Conservation (phyloP, 2,113 vertebrate species). For the Centropristis striata region DNA sequence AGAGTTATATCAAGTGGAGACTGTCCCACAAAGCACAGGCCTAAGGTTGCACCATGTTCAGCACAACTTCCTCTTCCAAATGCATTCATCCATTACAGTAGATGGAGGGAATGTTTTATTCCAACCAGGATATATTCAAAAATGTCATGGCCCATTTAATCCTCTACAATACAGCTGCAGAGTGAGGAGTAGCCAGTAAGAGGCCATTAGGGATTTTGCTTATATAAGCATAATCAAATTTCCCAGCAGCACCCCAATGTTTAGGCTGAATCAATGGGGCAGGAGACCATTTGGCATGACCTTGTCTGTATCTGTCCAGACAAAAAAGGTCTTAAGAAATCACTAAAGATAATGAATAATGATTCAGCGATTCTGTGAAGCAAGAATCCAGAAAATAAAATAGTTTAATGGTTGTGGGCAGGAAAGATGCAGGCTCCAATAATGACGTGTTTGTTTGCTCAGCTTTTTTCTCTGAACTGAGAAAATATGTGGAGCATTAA, state of each 20-base stretch:
- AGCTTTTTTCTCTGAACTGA: slow-evolving; percentile 37
- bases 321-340: slow-evolving; percentile 15
- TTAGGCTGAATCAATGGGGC: slow-evolving; percentile 38
- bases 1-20: neutral
- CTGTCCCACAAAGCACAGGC: neutral
- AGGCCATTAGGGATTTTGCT: slow-evolving; percentile 42
- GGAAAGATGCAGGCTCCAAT: slow-evolving; percentile 14
- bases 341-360: slow-evolving; percentile 25
- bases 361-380: neutral
- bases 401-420: slow-evolving; percentile 20
- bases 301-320: slow-evolving; percentile 41
- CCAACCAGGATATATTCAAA: slow-evolving; percentile 33
- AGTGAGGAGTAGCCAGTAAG: neutral
- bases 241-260: slow-evolving; percentile 16
- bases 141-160: slow-evolving; percentile 43
- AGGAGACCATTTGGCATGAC: slow-evolving; percentile 38
- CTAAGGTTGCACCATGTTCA: neutral
- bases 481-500: slow-evolving; percentile 20
- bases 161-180: slow-evolving; percentile 12
- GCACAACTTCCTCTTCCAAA: slow-evolving; percentile 25
- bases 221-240: slow-evolving; percentile 57
- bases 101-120: slow-evolving; percentile 31
- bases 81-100: slow-evolving; percentile 42
- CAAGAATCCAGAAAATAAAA: slow-evolving; percentile 12
- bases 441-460: slow-evolving; percentile 32